Percentiles rank a stretch among this genome's conserved stretches.
phyloP scores from a whole-genome alignment of 2,888 invertebrate species.

The Idaea dimidiata region DNA sequence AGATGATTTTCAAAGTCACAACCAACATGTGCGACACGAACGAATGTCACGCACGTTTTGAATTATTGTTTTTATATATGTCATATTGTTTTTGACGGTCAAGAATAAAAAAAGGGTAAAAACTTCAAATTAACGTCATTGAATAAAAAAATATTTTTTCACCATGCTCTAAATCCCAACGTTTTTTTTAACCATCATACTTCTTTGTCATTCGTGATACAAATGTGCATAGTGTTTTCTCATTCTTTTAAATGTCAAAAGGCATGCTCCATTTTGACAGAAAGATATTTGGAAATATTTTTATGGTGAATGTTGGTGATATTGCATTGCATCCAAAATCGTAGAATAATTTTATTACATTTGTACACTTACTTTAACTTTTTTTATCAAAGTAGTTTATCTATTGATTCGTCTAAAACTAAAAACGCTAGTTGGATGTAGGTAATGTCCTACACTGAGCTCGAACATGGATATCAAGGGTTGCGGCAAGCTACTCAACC shows the following conservation, averaged over 20 bases:
- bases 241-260: background rate
- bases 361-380: slow-evolving; percentile 4
- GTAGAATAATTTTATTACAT: slow-evolving; percentile 7
- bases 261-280: background rate
- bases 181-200: background rate
- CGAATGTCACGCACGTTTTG: no score
- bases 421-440: slow-evolving; percentile 46
- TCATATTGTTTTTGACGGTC: background rate
- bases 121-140: no score
- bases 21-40: background rate
- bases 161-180: background rate
- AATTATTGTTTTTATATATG: background rate
- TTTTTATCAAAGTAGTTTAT: slow-evolving; percentile 13
- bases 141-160: background rate
- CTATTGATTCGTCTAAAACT: background rate
- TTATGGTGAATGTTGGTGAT: background rate
- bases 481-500: slow-evolving; percentile 85
- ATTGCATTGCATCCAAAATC: background rate
- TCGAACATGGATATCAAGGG: slow-evolving; percentile 96
- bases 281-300: background rate
- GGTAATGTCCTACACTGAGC: slow-evolving; percentile 94
- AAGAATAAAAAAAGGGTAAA: no score
- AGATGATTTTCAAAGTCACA: no score
- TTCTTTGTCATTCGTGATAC: background rate
- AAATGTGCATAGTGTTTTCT: background rate